Evolutionary conservation across 2,888 invertebrate species (phyloP).

Genomic region (Perizoma affinitatum): DNA sequence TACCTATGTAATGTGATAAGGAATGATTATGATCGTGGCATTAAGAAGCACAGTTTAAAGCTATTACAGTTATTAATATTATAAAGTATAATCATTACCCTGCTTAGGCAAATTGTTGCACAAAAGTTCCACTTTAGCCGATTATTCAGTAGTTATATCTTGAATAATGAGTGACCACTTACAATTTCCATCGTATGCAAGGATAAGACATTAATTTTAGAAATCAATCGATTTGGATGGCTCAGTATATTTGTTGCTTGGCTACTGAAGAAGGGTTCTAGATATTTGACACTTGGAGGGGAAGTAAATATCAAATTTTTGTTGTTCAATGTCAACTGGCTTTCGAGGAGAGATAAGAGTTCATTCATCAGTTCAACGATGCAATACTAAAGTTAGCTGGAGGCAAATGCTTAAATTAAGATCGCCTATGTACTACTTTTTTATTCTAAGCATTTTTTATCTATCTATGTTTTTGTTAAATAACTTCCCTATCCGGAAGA

Average conservation of each 20-base stretch:
- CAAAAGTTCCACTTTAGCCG: constrained; percentile 28
- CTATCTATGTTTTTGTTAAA: too few relatives aligned
- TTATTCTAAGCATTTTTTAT: too few relatives aligned
- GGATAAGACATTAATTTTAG: constrained; percentile 66
- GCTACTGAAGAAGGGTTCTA: constrained; percentile 22
- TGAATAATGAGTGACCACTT: constrained; percentile 41
- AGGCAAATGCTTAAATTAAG: too few relatives aligned
- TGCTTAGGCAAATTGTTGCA: constrained; percentile 35
- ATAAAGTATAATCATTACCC: constrained; percentile 32
- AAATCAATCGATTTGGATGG: constrained; percentile 58
- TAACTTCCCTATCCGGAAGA: too few relatives aligned
- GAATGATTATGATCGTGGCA: constrained; percentile 14
- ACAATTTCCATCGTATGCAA: constrained; percentile 44
- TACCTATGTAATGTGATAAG: neutral
- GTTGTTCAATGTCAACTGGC: neutral
- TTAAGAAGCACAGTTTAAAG: constrained; percentile 17
- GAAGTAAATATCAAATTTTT: constrained; percentile 13
- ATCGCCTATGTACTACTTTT: too few relatives aligned
- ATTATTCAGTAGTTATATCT: constrained; percentile 40
- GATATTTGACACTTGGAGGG: constrained; percentile 21
- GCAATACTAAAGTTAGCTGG: too few relatives aligned
- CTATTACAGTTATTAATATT: constrained; percentile 24
- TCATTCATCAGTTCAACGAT: too few relatives aligned
- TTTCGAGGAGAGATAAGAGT: too few relatives aligned
- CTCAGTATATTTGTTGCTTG: constrained; percentile 45